Base-by-base conservation (phyloP, 2,888 invertebrate species). In the Andricus curvator region DNA sequence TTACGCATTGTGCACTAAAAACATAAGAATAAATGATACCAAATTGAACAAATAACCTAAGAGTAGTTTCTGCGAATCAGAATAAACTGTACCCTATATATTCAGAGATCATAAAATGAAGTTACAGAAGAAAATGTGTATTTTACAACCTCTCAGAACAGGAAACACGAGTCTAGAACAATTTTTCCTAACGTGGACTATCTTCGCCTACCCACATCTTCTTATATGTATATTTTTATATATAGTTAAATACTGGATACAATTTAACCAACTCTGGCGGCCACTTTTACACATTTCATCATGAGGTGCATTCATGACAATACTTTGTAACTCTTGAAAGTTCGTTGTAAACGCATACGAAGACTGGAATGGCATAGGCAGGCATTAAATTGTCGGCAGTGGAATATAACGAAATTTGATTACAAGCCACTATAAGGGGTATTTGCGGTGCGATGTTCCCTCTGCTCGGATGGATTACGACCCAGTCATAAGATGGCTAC, bases 351-450 rank as follows among this genome's bases (percentile, higher is more conserved):
- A 51, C 51, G 70, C 48, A 33, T 74, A 33, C 37, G 33, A n/a
- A 44, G 37, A 11, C 22, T n/a, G 33, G 22, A 64, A 60, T 70
- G 22, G 67, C 22, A 78, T 68, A 37, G 29, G 33, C 65, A 48
- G 56, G n/a, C 56, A 37, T 78, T 68, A 70, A 78, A 81, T 81
- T 81, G 70, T 64, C 70, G 78, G 64, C 48, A 78, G 77, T 82
- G 77, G 68, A 56, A 33, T 74, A 74, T 82, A 87, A 86, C 86
- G 85, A 88, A 88, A 88, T 89, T 90, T 90, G 87, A 90, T 89
- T 89, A 88, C 89, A 87, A 86, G 88, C 88, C 88, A 84, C 85
- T 82, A 86, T 33, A 56, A 33, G n/a, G 48, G 74, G 33, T 33
- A 74, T 74, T 74, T 48, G 74, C 51, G 84, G 83, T 82, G 82